Conservation (phyloP, 2,888 invertebrate species). For the Charanyca ferruginea region DNA sequence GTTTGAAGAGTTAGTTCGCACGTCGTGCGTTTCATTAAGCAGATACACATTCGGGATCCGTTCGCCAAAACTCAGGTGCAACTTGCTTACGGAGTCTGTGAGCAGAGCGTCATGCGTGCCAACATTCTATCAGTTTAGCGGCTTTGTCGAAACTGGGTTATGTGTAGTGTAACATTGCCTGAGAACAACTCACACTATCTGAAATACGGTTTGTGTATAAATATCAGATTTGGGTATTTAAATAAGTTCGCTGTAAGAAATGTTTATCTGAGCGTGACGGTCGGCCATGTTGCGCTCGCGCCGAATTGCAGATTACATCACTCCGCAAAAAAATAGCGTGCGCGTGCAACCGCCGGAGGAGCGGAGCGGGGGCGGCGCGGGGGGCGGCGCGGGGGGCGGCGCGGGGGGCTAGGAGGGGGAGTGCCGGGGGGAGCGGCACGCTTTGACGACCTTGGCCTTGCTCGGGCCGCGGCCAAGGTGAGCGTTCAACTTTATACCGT, state of each 20-base stretch:
- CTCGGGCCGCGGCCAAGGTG: constrained; percentile 88
- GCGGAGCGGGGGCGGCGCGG: constrained; percentile 50
- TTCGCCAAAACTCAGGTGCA: constrained; percentile 38
- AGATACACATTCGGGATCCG: constrained; percentile 32
- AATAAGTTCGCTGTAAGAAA: constrained; percentile 59
- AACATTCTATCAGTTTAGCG: constrained; percentile 34
- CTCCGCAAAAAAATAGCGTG: constrained; percentile 85
- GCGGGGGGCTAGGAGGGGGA: constrained; percentile 39
- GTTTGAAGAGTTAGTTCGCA: constrained; percentile 14
- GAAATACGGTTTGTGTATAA: constrained; percentile 47
- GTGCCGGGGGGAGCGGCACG: constrained; percentile 63
- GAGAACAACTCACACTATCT: constrained; percentile 42
- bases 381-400: constrained; percentile 52
- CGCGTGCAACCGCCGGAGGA: constrained; percentile 71
- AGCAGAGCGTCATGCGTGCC: too few relatives aligned
- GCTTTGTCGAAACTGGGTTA: constrained; percentile 27
- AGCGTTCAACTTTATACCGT: constrained; percentile 82
- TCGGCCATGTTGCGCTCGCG: constrained; percentile 86
- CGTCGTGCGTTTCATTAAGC: constrained; percentile 48
- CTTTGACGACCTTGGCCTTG: constrained; percentile 88
- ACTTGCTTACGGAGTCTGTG: constrained; percentile 21
- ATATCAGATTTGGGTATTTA: constrained; percentile 60
- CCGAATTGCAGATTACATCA: constrained; percentile 90
- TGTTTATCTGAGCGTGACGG: constrained; percentile 69
- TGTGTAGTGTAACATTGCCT: constrained; percentile 41